Base-by-base conservation (phyloP, 2,113 vertebrate genomes). In the Piaya cayana region DNA sequence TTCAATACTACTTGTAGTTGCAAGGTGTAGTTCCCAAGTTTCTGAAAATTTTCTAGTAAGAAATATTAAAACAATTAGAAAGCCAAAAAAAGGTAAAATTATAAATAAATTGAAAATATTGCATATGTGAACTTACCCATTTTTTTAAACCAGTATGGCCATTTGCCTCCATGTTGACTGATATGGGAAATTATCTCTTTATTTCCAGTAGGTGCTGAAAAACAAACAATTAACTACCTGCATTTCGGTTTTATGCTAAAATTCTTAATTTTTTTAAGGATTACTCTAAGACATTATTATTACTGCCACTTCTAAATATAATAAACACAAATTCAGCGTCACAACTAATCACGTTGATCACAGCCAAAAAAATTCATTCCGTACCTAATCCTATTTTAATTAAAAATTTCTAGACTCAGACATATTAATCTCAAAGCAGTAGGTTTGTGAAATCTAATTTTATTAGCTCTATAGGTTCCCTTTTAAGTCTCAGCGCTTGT, bases 61-160 rank as follows among this genome's bases (percentile, higher is more conserved):
- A 96, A 97, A 95, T 17, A 96, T 80, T 89, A 96, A 90, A 15
- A 95, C 37, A 77, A 72, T 81, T 80, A 97, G 90, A 87, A 76
- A 81, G 34, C 7, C 82, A 87, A 88, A 88, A 74, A 50, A 79
- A 39, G 36, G 78, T 53, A 11, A n/a, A 58, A 72, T 36, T 32
- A 82, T 18, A 95, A 22, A 80, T 30, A 14, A 37, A 77, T n/a
- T 68, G 50, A 92, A 76, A 64, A 64, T 59, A 95, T 5, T 34
- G 85, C 47, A 59, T n/a, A 92, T 59, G 29, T 82, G 50, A 87
- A 98, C 94, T 92, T 97, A 99, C 99, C 98, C 97, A 98, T 99
- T 97, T 98, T 98, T 97, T 98, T 99, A 98, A 99, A 99, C 98
- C 98, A 99, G 96, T 98, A 99, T 3, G 97, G 97, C 98, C 97